Conservation (phyloP, 2,797 vertebrate species). For the Channallabes apus region DNA sequence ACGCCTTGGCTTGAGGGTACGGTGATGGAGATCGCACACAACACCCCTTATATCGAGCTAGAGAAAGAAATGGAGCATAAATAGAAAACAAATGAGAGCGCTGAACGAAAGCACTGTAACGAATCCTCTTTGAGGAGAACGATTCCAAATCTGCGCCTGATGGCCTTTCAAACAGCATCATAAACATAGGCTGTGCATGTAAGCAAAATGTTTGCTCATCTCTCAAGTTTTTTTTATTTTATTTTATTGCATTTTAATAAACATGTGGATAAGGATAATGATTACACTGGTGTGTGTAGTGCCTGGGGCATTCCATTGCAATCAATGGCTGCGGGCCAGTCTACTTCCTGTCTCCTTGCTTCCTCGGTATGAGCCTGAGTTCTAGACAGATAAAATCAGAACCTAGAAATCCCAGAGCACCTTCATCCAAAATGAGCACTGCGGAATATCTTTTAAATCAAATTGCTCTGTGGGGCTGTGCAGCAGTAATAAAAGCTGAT, state of each 20-base stretch:
- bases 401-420: slow-evolving; percentile 44
- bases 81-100: slow-evolving; percentile 35
- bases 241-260: background rate
- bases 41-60: slow-evolving; percentile 53
- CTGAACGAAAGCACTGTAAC: slow-evolving; percentile 3
- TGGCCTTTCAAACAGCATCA: background rate
- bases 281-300: slow-evolving; percentile 1
- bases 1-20: slow-evolving; percentile 52
- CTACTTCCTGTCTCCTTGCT: slow-evolving; percentile 32
- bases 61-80: slow-evolving; percentile 38
- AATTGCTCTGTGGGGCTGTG: slow-evolving; percentile 41
- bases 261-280: slow-evolving; percentile 5
- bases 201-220: background rate
- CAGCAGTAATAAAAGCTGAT: slow-evolving; percentile 38
- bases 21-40: slow-evolving; percentile 49
- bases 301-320: slow-evolving; percentile 22
- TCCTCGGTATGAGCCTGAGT: slow-evolving; percentile 30
- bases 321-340: slow-evolving; percentile 26
- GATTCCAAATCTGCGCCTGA: background rate
- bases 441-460: slow-evolving; percentile 59
- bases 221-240: background rate
- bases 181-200: background rate
- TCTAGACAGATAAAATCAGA: slow-evolving; percentile 48
- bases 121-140: slow-evolving; percentile 4
- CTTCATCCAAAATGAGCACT: slow-evolving; percentile 51